These are phyloP conservation scores for Etia nguti DNA, from an alignment of 2,113 vertebrate genomes.

Conservation along the genomic window DNA sequence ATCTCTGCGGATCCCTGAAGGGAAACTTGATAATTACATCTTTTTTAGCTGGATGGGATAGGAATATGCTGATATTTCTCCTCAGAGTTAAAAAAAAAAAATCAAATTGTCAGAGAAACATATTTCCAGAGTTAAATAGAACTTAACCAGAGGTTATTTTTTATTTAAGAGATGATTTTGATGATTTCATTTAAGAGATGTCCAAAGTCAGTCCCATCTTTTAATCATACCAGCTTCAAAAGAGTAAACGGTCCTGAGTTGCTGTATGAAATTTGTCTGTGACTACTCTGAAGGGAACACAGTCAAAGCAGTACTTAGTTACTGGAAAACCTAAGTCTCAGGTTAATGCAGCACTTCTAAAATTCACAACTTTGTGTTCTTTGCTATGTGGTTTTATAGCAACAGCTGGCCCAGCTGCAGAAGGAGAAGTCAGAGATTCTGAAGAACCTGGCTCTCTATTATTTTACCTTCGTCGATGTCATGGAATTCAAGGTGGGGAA, in stretches of 20 bases:
- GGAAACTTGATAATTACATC: background rate
- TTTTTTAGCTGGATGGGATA: background rate
- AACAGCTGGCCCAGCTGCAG: slow-evolving; percentile 99
- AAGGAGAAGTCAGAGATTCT: slow-evolving; percentile 99
- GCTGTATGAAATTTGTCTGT: background rate
- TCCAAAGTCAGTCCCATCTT: background rate
- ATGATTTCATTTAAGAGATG: background rate
- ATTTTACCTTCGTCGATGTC: slow-evolving; percentile 98
- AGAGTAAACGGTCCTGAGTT: fast-evolving
- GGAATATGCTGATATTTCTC: background rate
- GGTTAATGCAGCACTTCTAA: background rate
- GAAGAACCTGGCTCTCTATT: slow-evolving; percentile 98
- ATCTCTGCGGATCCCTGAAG: slow-evolving; percentile 1
- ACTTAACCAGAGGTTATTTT: background rate
- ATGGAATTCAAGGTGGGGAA: slow-evolving; percentile 96
- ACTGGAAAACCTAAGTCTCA: background rate
- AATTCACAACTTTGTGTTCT: background rate
- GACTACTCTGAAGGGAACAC: background rate
- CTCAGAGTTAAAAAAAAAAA: background rate
- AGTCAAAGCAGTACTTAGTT: background rate
- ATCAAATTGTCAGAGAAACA: background rate
- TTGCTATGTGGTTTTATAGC: slow-evolving; percentile 76
- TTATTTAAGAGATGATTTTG: background rate
- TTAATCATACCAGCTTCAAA: background rate
- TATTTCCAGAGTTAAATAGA: background rate